phyloP scores from a whole-genome alignment of 2,797 vertebrate species.

The Smutsia temminckii region DNA sequence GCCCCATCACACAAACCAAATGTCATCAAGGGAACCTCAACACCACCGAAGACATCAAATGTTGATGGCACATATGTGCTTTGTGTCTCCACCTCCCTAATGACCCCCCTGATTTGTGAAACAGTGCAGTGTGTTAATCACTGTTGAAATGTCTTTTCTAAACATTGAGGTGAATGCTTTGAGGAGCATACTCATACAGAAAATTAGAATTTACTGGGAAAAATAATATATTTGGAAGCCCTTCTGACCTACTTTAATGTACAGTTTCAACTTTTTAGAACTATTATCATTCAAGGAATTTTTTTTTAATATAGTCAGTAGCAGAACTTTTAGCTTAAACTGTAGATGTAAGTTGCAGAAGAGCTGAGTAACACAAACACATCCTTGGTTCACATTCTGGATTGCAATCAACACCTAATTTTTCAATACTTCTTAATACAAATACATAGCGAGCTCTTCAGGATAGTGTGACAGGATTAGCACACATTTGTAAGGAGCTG shows the following conservation, averaged over 20 bases:
- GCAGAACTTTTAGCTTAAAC: constrained; percentile 16
- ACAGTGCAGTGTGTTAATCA: background rate
- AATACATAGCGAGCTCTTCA: constrained; percentile 41
- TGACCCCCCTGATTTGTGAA: background rate
- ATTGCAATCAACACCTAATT: constrained; percentile 69
- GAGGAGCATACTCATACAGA: background rate
- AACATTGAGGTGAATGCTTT: background rate
- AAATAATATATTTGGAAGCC: background rate
- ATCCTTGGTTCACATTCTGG: background rate
- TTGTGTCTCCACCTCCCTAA: background rate
- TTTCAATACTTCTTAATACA: constrained; percentile 51
- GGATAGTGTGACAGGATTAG: background rate
- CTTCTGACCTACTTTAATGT: background rate
- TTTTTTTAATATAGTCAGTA: background rate
- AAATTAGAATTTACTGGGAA: background rate
- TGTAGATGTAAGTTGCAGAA: constrained; percentile 11
- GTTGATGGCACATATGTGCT: background rate
- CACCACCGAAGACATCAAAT: background rate
- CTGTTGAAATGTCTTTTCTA: background rate
- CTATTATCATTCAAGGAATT: background rate
- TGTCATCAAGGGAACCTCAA: background rate
- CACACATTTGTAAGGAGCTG: background rate
- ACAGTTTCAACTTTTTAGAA: background rate
- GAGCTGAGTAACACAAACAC: constrained; percentile 27
- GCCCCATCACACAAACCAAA: background rate